A percentile compares a stretch with the other conserved stretches of the same genome.
These are phyloP conservation scores for Agelaius phoeniceus DNA, from an alignment of 2,113 vertebrate genomes.

Conservation along the genomic window DNA sequence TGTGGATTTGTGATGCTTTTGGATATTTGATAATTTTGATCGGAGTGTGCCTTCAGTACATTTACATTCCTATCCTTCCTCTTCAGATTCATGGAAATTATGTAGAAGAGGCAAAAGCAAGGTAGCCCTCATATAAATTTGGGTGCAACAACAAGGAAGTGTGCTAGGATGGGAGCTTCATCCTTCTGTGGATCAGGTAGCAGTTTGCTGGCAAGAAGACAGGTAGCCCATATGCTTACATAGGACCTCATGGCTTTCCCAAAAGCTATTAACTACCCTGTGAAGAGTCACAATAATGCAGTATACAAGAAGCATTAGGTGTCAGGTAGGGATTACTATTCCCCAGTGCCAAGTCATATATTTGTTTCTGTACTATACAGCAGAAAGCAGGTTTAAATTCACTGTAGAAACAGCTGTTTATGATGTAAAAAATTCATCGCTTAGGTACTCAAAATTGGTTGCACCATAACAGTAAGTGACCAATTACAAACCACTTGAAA, in stretches of 20 bases:
- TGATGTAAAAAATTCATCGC: background rate
- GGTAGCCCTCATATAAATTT: background rate
- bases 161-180: background rate
- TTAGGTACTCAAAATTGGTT: background rate
- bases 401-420: background rate
- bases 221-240: fast-evolving
- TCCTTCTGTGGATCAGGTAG: background rate
- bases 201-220: background rate
- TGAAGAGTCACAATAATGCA: background rate
- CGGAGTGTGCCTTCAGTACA: background rate
- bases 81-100: background rate
- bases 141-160: background rate
- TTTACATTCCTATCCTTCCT: background rate
- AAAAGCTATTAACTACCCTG: background rate
- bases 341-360: background rate
- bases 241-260: background rate
- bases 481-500: background rate
- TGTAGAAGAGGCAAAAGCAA: background rate
- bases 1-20: background rate
- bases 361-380: background rate
- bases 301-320: background rate
- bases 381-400: background rate
- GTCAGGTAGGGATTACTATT: background rate
- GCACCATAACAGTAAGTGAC: fast-evolving
- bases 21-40: background rate